Evolutionary conservation across 2,888 invertebrate genomes (phyloP).

Genomic region (Orthosia gracilis): DNA sequence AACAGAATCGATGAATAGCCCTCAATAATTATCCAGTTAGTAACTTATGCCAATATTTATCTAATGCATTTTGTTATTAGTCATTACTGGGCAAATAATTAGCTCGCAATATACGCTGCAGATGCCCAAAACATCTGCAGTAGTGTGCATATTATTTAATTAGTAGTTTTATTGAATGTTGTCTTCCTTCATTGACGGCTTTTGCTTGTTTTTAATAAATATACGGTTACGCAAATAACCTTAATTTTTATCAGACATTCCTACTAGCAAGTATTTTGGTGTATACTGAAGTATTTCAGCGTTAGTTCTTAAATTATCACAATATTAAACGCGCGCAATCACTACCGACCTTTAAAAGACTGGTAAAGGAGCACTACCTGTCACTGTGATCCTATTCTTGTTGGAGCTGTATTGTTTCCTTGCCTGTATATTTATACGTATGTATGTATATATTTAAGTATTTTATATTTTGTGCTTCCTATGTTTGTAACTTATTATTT

Average conservation of each 20-base stretch:
- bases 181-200: neutral
- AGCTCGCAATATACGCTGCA: neutral
- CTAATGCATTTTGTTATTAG: neutral
- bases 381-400: no score
- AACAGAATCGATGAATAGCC: neutral
- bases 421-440: no score
- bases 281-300: neutral
- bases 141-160: neutral
- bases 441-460: no score
- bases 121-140: no score
- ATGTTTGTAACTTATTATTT: no score
- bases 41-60: neutral
- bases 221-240: neutral
- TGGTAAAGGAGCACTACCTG: no score
- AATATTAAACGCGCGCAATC: no score
- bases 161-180: neutral
- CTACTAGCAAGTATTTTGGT: no score
- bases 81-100: neutral
- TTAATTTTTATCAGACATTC: neutral
- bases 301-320: no score
- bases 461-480: no score
- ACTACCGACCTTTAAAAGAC: no score
- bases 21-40: neutral
- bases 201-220: neutral
- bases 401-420: no score